Evolutionary conservation across 2,888 invertebrate genomes (phyloP).

Genomic region (Tortrix viridana): DNA sequence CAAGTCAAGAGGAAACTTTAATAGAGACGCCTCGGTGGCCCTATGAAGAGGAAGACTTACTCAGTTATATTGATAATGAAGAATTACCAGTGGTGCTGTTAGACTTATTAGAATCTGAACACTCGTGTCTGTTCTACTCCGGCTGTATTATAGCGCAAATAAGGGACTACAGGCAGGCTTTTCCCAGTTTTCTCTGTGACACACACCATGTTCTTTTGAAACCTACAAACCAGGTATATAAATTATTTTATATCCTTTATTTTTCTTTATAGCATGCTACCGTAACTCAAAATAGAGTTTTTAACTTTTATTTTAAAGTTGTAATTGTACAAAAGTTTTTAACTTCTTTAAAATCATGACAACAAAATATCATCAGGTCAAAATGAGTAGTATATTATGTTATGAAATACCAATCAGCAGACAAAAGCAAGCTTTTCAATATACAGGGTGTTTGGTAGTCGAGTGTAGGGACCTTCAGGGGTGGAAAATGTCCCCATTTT

Average conservation of each 20-base stretch:
- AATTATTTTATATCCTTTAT: slow-evolving; percentile 13
- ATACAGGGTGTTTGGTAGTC: too few relatives aligned
- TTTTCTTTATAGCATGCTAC: background rate
- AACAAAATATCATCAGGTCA: too few relatives aligned
- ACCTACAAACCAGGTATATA: slow-evolving; percentile 92
- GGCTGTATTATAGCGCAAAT: slow-evolving; percentile 97
- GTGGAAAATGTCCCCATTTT: too few relatives aligned
- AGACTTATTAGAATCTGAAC: slow-evolving; percentile 92
- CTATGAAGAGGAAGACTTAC: slow-evolving; percentile 94
- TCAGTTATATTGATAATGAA: slow-evolving; percentile 95
- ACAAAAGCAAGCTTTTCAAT: too few relatives aligned
- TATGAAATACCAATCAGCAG: too few relatives aligned
- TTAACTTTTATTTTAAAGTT: too few relatives aligned
- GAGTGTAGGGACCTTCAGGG: too few relatives aligned
- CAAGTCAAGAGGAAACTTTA: slow-evolving; percentile 85
- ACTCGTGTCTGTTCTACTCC: slow-evolving; percentile 94
- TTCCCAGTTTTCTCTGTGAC: slow-evolving; percentile 90
- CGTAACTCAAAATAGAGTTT: too few relatives aligned
- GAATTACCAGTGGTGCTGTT: slow-evolving; percentile 94
- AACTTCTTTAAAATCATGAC: too few relatives aligned
- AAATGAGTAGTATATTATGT: too few relatives aligned
- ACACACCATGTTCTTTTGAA: slow-evolving; percentile 94
- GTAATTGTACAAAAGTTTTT: too few relatives aligned
- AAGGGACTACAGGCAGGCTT: slow-evolving; percentile 93
- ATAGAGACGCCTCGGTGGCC: slow-evolving; percentile 92